phyloP scores from a whole-genome alignment of 2,797 vertebrate species.

The Muscicapa comitata region DNA sequence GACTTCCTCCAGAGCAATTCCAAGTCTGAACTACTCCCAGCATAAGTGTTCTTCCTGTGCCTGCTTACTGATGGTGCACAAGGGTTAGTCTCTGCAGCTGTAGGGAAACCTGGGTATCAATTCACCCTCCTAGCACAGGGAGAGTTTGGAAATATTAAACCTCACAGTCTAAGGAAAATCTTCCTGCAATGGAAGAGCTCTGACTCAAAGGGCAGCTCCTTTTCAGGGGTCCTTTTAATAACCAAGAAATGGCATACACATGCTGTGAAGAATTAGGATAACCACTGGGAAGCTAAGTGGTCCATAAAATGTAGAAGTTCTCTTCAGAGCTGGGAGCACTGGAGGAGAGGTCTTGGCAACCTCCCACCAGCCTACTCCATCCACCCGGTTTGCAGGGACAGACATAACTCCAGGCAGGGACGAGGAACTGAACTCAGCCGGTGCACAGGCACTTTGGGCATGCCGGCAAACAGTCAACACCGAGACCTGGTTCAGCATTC shows the following conservation, averaged over 20 bases:
- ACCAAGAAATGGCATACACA: conserved; percentile 28
- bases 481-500: not conserved
- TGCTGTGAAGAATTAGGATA: conserved; percentile 55
- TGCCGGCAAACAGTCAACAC: fast-evolving
- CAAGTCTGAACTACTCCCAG: conserved; percentile 8
- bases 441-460: not conserved
- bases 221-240: conserved; percentile 52
- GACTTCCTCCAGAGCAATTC: conserved; percentile 36
- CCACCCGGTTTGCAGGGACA: not conserved
- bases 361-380: not conserved
- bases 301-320: conserved; percentile 43
- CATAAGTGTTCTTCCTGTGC: not conserved
- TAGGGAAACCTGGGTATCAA: conserved; percentile 47
- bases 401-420: not conserved
- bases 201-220: conserved; percentile 31
- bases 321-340: not conserved
- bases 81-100: conserved; percentile 30
- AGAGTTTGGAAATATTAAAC: conserved; percentile 17
- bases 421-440: fast-evolving
- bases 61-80: not conserved
- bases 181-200: conserved; percentile 19
- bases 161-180: not conserved
- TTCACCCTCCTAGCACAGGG: conserved; percentile 32
- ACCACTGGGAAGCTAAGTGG: conserved; percentile 38
- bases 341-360: not conserved